These are phyloP conservation scores for Smutsia temminckii DNA, from an alignment of 2,797 vertebrate species.

Conservation along the genomic window DNA sequence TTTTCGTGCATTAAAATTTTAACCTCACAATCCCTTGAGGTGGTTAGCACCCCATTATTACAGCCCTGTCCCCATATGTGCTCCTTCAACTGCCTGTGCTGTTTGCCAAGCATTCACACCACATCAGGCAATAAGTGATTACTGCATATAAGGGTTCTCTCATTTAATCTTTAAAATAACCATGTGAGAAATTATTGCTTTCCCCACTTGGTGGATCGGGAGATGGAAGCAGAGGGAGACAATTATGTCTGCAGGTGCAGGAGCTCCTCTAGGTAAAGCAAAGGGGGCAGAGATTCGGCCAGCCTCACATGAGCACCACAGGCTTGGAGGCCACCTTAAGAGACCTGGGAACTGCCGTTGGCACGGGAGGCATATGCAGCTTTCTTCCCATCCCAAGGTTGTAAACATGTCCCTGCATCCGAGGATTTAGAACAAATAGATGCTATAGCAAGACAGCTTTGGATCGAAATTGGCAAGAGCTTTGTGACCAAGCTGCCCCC, in stretches of 20 bases:
- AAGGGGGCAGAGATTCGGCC: too few species aligned
- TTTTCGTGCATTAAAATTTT: background rate
- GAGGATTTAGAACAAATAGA: background rate
- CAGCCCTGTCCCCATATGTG: background rate
- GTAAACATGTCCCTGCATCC: background rate
- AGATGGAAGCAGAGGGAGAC: background rate
- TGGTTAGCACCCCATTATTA: background rate
- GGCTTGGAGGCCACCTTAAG: background rate
- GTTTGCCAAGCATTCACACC: background rate
- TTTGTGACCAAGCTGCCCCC: background rate
- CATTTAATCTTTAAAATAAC: background rate
- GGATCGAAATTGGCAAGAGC: constrained; percentile 10
- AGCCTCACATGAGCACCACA: background rate
- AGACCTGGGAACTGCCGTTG: background rate
- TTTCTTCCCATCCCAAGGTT: background rate
- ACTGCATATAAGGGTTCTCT: background rate
- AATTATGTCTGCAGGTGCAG: too few species aligned
- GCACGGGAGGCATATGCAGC: background rate
- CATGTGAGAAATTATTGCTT: background rate
- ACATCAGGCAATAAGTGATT: background rate
- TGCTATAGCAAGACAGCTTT: background rate
- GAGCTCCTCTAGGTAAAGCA: background rate
- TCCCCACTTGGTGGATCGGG: background rate
- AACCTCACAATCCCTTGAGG: background rate
- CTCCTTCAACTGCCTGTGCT: background rate